A percentile compares a stretch with the other conserved stretches of the same genome.
These are phyloP conservation scores for Gallinago solitaria DNA, from an alignment of 2,797 vertebrate genomes.

Conservation along the genomic window DNA sequence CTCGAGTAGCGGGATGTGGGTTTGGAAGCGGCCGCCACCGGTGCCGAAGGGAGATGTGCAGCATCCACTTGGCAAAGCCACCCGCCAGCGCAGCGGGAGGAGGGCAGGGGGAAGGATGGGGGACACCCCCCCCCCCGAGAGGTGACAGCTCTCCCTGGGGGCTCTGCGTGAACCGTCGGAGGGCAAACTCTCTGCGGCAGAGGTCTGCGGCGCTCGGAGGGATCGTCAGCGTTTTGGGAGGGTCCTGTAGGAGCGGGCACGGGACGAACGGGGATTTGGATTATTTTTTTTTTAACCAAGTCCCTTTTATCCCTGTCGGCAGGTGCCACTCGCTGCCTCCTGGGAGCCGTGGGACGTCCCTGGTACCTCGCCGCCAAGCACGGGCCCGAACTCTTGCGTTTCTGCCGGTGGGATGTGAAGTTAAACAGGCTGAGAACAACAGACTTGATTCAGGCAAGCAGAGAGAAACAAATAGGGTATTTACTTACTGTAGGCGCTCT, in stretches of 20 bases:
- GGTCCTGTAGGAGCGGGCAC: not conserved
- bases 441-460: slow-evolving; percentile 19
- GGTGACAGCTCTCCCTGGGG: not conserved
- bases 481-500: slow-evolving; percentile 46
- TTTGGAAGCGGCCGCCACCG: no score
- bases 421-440: slow-evolving; percentile 20
- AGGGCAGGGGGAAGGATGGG: not conserved
- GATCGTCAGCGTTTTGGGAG: not conserved
- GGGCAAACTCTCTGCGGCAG: not conserved
- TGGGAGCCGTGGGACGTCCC: not conserved
- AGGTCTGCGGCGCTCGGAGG: not conserved
- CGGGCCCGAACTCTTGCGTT: slow-evolving; percentile 33
- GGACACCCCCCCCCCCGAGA: not conserved
- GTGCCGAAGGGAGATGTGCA: not conserved
- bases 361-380: not conserved
- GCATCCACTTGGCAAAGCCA: not conserved
- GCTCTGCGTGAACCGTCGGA: not conserved
- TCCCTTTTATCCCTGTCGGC: not conserved
- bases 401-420: not conserved
- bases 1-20: not conserved
- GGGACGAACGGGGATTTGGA: not conserved
- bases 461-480: slow-evolving; percentile 31
- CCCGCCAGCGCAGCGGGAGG: not conserved
- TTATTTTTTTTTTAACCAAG: not conserved
- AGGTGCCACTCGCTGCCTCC: not conserved